Evolutionary conservation across 2,888 invertebrate species (phyloP).

Genomic region (Leucophora obtusa): DNA sequence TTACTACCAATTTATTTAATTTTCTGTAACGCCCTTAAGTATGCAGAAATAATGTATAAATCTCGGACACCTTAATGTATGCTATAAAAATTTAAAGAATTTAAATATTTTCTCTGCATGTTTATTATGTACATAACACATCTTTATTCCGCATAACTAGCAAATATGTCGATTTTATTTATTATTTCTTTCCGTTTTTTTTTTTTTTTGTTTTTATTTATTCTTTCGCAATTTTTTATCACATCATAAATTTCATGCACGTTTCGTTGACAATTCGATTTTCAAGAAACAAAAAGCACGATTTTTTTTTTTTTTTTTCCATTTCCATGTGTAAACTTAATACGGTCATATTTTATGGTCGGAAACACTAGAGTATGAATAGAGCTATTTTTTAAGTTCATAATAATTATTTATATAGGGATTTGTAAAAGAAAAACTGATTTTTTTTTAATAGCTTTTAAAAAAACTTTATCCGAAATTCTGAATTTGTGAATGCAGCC

Average conservation of each 20-base stretch:
- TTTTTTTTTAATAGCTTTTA: no score
- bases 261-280: constrained; percentile 42
- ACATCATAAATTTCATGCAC: constrained; percentile 49
- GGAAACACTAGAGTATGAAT: background rate
- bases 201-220: background rate
- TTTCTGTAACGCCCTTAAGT: background rate
- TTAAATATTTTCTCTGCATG: background rate
- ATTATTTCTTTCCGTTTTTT: background rate
- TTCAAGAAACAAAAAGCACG: constrained; percentile 8
- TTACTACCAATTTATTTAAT: no score
- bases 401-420: background rate
- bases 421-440: background rate
- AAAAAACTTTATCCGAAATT: no score
- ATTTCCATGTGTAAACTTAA: background rate
- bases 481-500: no score
- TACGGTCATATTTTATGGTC: background rate
- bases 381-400: background rate
- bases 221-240: constrained; percentile 20
- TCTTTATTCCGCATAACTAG: background rate
- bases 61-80: background rate
- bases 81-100: constrained; percentile 5
- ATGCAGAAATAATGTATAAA: background rate
- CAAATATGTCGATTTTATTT: background rate
- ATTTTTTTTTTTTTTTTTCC: background rate
- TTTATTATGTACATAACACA: background rate